Base-by-base conservation (phyloP, 1,140 invertebrate species). In the Drosophila sp. region DNA sequence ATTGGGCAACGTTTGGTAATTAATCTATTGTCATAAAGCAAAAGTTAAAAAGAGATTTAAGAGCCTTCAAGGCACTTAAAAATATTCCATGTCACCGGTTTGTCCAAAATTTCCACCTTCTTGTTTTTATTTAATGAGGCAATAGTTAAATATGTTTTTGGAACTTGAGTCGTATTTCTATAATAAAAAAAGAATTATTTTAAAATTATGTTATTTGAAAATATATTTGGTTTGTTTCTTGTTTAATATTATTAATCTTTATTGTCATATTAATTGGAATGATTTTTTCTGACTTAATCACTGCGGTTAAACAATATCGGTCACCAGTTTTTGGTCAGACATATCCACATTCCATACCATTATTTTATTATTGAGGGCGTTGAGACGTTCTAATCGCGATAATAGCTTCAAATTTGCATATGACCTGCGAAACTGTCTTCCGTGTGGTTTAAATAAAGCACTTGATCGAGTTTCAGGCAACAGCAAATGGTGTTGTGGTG, bases 391-490 rank as follows among this genome's bases (percentile, higher is more conserved):
- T 7, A 57, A 57, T 56, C 18, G 1, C 29, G 50, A 34, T 70
- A 48, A 48, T 7, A 7, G 38, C 25, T 7, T 40, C 2, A 34
- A 38, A 58, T 57, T 58, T 58, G 32, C 63, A 57, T 66, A 57
- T 66, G 43, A 38, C 51, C 41, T 45, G 63, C 51, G 38, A 38
- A 65, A 48, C 27, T 46, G 64, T 43, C 71, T 73, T 73, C 71
- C 71, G 71, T 38, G 29, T 66, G 54, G 29, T 53, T 53, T 46
- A 46, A 69, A 7, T 48, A 62, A 70, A 73, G 58, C 81, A 87
- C 81, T 86, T 86, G 82, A 78, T 64, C 61, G 48, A 43, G 14
- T 45, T 13, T 8, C 5, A 2, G 18, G 40, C 50, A 18, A 18
- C 14, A n/a, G 16, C 50, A 36, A 53, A 34, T 34, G 18, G 50